Conservation (phyloP, 2,797 vertebrate species). For the Gambelia wislizenii region DNA sequence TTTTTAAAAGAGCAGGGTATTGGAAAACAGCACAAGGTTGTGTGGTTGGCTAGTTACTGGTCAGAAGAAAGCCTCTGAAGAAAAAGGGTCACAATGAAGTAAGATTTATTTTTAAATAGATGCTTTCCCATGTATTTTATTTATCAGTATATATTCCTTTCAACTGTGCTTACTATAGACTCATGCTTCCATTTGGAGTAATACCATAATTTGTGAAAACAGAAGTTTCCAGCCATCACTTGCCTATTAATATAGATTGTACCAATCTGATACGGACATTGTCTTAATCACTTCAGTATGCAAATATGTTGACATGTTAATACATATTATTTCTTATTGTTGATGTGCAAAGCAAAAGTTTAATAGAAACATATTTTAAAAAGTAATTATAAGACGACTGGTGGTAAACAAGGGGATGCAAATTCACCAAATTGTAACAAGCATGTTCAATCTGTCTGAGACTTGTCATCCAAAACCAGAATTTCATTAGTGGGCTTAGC, state of each 20-base stretch:
- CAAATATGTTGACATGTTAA: neutral
- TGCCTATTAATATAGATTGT: no score
- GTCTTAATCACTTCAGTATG: no score
- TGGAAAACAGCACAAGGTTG: no score
- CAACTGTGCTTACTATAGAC: neutral
- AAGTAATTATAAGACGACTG: neutral
- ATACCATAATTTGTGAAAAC: neutral
- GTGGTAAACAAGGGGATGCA: neutral
- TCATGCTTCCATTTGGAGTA: neutral
- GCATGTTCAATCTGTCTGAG: slow-evolving; percentile 7
- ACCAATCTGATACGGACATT: no score
- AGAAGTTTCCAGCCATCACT: no score
- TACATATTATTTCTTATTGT: neutral
- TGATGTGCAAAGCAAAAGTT: neutral
- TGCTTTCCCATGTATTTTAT: neutral
- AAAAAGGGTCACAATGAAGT: neutral
- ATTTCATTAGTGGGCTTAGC: slow-evolving; percentile 37
- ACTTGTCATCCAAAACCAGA: slow-evolving; percentile 39
- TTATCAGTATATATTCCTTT: neutral
- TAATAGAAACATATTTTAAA: neutral
- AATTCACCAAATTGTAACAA: slow-evolving; percentile 3
- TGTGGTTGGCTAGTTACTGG: no score
- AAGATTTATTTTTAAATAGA: neutral
- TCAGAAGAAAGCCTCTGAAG: neutral
- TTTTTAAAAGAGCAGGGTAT: no score